phyloP scores from a whole-genome alignment of 2,888 invertebrate genomes.

The Theretra japonica region DNA sequence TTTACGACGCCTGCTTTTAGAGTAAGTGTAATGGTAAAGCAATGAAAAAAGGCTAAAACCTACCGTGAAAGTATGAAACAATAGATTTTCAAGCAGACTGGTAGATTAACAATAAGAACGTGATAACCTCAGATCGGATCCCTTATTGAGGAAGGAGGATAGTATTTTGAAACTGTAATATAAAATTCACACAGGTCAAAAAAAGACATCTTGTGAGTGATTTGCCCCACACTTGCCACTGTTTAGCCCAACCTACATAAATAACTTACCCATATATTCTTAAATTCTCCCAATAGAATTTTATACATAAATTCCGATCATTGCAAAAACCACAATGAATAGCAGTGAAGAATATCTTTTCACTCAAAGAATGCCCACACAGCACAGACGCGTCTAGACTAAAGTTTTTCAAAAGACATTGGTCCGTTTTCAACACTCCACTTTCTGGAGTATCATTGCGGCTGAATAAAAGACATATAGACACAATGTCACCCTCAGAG shows the following conservation, averaged over 20 bases:
- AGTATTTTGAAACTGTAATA: too few species aligned
- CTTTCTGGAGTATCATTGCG: constrained; percentile 17
- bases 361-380: background rate
- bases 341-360: background rate
- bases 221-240: too few species aligned
- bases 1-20: constrained; percentile 10
- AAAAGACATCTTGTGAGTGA: too few species aligned
- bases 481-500: constrained; percentile 20
- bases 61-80: background rate
- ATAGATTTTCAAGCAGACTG: background rate
- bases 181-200: too few species aligned
- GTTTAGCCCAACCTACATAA: too few species aligned
- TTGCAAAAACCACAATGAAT: too few species aligned
- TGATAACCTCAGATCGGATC: too few species aligned
- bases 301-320: too few species aligned
- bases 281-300: too few species aligned
- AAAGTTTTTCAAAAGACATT: constrained; percentile 22
- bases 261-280: too few species aligned
- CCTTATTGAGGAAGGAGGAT: too few species aligned
- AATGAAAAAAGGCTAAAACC: background rate
- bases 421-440: background rate
- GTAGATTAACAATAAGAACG: too few species aligned
- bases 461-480: constrained; percentile 12
- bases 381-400: background rate
- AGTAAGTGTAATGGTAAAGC: background rate